phyloP scores from a whole-genome alignment of 2,797 vertebrate genomes.

The Enteromius radiatus region DNA sequence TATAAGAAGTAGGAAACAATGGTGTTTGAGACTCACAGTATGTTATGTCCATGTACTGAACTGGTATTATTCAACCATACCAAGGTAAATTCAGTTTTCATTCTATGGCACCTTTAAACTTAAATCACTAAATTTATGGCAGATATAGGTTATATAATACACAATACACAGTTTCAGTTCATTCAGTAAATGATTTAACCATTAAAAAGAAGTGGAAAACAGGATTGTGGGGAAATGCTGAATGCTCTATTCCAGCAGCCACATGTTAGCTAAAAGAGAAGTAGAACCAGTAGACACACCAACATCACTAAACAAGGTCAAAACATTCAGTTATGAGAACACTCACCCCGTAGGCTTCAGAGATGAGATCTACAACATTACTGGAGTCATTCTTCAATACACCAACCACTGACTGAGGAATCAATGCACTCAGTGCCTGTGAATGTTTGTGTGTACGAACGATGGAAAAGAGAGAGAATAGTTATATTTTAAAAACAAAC shows the following conservation, averaged over 20 bases:
- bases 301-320: neutral
- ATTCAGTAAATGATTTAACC: neutral
- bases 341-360: slow-evolving; percentile 79
- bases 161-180: slow-evolving; percentile 30
- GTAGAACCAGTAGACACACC: neutral
- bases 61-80: no score
- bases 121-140: neutral
- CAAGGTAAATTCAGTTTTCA: no score
- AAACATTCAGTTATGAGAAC: neutral
- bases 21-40: no score
- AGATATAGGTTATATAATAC: neutral
- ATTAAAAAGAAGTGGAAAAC: slow-evolving; percentile 39
- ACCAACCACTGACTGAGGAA: slow-evolving; percentile 82
- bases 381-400: slow-evolving; percentile 79
- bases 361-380: slow-evolving; percentile 83
- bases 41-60: no score
- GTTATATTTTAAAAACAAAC: neutral
- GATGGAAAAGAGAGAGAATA: neutral
- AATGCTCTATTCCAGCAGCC: neutral
- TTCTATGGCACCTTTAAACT: no score
- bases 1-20: no score
- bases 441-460: slow-evolving; percentile 4
- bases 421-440: slow-evolving; percentile 80
- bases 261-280: slow-evolving; percentile 3
- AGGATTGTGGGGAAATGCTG: neutral